These are phyloP conservation scores for Ictalurus punctatus DNA, from an alignment of 2,113 vertebrate genomes.

Conservation along the genomic window DNA sequence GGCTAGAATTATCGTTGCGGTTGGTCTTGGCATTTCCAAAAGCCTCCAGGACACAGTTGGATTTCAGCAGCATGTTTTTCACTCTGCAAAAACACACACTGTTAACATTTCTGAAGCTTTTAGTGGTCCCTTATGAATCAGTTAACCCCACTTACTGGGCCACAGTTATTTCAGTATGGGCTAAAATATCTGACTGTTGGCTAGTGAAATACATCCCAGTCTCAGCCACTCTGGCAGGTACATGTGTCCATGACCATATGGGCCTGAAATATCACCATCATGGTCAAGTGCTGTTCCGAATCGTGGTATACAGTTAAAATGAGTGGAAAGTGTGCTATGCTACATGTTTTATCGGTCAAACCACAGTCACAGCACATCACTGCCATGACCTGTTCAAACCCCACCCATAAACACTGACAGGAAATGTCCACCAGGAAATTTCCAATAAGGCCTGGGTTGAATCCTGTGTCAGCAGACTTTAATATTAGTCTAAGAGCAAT, in stretches of 20 bases:
- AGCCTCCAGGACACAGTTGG: slow-evolving; percentile 95
- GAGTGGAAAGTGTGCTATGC: slow-evolving; percentile 31
- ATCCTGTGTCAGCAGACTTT: neutral
- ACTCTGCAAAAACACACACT: slow-evolving; percentile 75
- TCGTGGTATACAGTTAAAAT: neutral
- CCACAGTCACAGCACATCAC: slow-evolving; percentile 16
- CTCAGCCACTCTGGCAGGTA: neutral
- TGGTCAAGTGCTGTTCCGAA: slow-evolving; percentile 12
- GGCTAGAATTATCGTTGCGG: slow-evolving; percentile 98
- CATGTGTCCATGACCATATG: neutral
- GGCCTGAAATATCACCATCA: slow-evolving; percentile 27
- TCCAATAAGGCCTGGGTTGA: neutral
- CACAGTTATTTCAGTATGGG: slow-evolving; percentile 7
- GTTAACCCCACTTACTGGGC: slow-evolving; percentile 4
- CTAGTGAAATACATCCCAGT: slow-evolving; percentile 2
- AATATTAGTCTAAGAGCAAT: neutral
- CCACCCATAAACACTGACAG: neutral
- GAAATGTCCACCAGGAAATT: neutral
- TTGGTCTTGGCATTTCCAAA: slow-evolving; percentile 98
- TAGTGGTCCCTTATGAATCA: slow-evolving; percentile 11
- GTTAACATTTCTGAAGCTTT: slow-evolving; percentile 31
- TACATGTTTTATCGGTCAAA: slow-evolving; percentile 18
- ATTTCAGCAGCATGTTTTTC: slow-evolving; percentile 97
- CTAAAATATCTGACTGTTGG: slow-evolving; percentile 29
- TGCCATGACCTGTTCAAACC: slow-evolving; percentile 18